These are phyloP conservation scores for Eudyptes chrysolophus DNA, from an alignment of 2,113 vertebrate species.

Conservation along the genomic window DNA sequence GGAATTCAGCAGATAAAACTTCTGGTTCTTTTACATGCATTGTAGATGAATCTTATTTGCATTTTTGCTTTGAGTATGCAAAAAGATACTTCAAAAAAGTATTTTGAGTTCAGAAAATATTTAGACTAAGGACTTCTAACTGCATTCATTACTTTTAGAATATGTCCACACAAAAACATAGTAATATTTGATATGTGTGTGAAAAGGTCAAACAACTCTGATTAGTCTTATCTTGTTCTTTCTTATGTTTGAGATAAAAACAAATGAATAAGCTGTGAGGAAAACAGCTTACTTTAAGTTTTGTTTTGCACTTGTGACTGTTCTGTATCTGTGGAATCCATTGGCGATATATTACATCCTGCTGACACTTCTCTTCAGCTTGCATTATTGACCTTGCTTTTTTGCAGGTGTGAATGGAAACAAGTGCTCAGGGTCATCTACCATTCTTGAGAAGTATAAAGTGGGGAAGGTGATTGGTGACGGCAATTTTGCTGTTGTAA, in stretches of 20 bases:
- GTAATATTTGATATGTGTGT: neutral
- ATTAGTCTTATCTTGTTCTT: neutral
- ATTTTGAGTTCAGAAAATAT: neutral
- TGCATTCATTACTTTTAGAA: neutral
- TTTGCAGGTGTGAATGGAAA: conserved; percentile 87
- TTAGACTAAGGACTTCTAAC: neutral
- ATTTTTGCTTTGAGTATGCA: neutral
- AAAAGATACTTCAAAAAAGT: neutral
- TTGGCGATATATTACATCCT: neutral
- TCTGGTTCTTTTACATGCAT: neutral
- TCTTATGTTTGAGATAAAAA: neutral
- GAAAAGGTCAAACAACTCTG: neutral
- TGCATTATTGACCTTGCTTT: neutral
- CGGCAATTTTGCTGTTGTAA: conserved; percentile 97
- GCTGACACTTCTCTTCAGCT: neutral
- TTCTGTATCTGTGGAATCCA: neutral
- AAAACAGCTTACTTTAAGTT: neutral
- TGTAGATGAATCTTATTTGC: neutral
- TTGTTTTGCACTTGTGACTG: neutral
- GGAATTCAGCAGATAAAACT: neutral
- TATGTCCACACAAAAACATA: neutral
- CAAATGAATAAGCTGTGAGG: neutral
- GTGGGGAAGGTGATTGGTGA: conserved; percentile 97
- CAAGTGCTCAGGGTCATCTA: conserved; percentile 75
- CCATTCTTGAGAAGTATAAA: conserved; percentile 90